Evolutionary conservation across 1,140 invertebrate genomes (phyloP), one percentile per base, ranked within the genome.

Genomic region (Drosophila oshimai): DNA sequence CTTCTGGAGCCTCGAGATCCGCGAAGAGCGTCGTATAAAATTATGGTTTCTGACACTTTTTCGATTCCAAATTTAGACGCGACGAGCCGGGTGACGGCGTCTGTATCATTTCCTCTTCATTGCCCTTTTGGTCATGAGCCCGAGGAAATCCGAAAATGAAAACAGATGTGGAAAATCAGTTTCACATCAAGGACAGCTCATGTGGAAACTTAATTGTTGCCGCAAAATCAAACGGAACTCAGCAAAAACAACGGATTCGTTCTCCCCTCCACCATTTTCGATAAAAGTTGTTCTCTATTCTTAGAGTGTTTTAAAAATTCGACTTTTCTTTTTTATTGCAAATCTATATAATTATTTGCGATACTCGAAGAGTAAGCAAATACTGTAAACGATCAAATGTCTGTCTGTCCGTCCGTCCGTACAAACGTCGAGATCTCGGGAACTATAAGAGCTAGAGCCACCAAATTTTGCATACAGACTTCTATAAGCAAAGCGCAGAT

Each of bases 111-210:
- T 86, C 76, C 81, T 87, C 76, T 77, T 42, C 75, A 80, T 51
- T 84, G 80, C 60, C 42, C 62, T 64, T 58, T 53, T 46, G 49
- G 22, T 18, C 17, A 45, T 26, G 24, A 34, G 70, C 65, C 61
- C 72, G 60, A 74, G 77, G 39, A 58, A 74, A 50, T 60, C 60
- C 42, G 71, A 89, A 89, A 89, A 87, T 89, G 74, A 83, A 89
- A 89, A 74, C 87, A 89, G 87, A 89, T 89, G 87, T 89, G 79
- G 80, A 73, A 83, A 89, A 89, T 89, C 87, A 89, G 86, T 75
- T 78, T 80, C 77, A 89, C 80, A 89, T 89, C 83, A 89, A 89
- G 84, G 55, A 58, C 78, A 69, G 69, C 61, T 89, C 87, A 87
- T 89, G 87, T 87, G 87, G 87, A 89, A 89, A 89, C 72, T 87